phyloP scores from a whole-genome alignment of 2,797 vertebrate genomes.

The Lepus townsendii region DNA sequence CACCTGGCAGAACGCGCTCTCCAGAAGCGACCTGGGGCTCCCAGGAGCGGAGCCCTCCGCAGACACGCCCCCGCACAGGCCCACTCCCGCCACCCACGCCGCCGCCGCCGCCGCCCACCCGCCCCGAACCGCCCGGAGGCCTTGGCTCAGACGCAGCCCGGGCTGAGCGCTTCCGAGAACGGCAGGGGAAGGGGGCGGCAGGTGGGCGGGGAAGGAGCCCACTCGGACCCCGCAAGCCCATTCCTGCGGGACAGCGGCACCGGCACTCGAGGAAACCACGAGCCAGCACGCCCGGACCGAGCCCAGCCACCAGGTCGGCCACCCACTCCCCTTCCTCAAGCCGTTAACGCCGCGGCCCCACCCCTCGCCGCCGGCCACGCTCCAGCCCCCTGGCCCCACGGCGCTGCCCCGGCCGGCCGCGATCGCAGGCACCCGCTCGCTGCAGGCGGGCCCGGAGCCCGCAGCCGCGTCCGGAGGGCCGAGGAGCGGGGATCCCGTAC shows the following conservation, averaged over 20 bases:
- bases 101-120: not conserved
- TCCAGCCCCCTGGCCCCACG: not conserved
- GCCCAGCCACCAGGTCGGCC: not conserved
- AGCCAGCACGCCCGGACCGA: not conserved
- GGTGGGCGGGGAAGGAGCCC: constrained; percentile 41
- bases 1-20: not conserved
- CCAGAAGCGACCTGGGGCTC: not conserved
- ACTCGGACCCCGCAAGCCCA: not conserved
- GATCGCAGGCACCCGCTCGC: not conserved
- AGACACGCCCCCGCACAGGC: constrained; percentile 54
- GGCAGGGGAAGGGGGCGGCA: not conserved
- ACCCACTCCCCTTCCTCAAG: not conserved
- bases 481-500: constrained; percentile 85
- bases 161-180: not conserved
- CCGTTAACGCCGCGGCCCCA: constrained; percentile 55
- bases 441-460: not conserved
- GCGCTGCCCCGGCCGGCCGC: not conserved
- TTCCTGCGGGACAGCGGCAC: not conserved
- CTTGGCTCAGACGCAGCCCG: not conserved
- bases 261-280: not conserved
- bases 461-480: not conserved
- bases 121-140: not conserved
- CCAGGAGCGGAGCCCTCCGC: not conserved
- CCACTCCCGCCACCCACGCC: not conserved
- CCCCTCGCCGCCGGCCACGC: not conserved